A percentile compares a stretch with the other conserved stretches of the same genome.
These are phyloP conservation scores for Lordiphosa clarofinis DNA, from an alignment of 1,140 invertebrate genomes.

Conservation along the genomic window DNA sequence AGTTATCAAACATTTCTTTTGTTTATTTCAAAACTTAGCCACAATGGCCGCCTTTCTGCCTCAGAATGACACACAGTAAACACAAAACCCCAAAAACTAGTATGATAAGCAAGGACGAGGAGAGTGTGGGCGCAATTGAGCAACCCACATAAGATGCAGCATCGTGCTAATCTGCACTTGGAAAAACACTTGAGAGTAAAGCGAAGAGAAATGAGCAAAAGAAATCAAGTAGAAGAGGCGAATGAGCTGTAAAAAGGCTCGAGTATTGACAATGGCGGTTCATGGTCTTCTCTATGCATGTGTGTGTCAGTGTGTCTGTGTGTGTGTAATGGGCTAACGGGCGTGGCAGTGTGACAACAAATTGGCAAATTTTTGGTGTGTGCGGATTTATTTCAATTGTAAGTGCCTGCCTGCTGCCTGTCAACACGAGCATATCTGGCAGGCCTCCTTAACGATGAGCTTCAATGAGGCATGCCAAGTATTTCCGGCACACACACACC, in stretches of 20 bases:
- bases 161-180: slow-evolving; percentile 71
- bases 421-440: slow-evolving; percentile 52
- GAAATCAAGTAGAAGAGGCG: slow-evolving; percentile 4
- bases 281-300: slow-evolving; percentile 21
- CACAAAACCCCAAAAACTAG: too few species aligned
- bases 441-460: slow-evolving; percentile 43
- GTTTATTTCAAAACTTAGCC: too few species aligned
- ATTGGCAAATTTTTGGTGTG: slow-evolving; percentile 64
- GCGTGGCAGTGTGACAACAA: slow-evolving; percentile 64
- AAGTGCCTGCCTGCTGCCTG: slow-evolving; percentile 66
- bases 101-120: too few species aligned
- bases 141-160: slow-evolving; percentile 48
- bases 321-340: slow-evolving; percentile 51
- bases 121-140: not conserved
- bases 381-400: slow-evolving; percentile 75
- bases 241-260: slow-evolving; percentile 75
- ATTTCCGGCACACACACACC: slow-evolving; percentile 54
- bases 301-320: slow-evolving; percentile 37
- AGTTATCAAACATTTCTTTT: too few species aligned
- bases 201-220: slow-evolving; percentile 2
- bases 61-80: too few species aligned
- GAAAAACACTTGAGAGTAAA: slow-evolving; percentile 52
- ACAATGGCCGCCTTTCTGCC: too few species aligned
- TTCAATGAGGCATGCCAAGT: slow-evolving; percentile 74
- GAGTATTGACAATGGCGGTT: slow-evolving; percentile 65